phyloP scores from a whole-genome alignment of 2,113 vertebrate species.

The Empidonax alnorum region DNA sequence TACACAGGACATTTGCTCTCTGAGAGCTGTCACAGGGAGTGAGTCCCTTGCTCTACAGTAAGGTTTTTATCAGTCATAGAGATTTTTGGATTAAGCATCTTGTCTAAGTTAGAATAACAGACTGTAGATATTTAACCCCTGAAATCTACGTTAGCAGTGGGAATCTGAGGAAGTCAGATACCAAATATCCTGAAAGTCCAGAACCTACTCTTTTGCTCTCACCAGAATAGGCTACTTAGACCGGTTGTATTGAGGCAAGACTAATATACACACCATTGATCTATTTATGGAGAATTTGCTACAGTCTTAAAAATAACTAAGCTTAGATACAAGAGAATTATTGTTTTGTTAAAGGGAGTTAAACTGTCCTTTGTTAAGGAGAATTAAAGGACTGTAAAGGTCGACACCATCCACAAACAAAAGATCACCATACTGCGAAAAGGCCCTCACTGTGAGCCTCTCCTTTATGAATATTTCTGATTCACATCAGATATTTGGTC shows the following conservation, averaged over 20 bases:
- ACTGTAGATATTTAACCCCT: background rate
- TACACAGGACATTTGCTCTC: background rate
- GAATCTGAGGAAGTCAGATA: background rate
- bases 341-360: background rate
- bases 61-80: background rate
- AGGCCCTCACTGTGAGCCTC: background rate
- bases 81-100: background rate
- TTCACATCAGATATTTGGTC: background rate
- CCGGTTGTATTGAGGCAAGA: background rate
- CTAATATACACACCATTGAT: background rate
- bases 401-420: background rate
- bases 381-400: background rate
- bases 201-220: background rate
- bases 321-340: background rate
- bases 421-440: background rate
- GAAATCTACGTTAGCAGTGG: background rate
- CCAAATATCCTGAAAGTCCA: background rate
- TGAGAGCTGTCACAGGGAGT: background rate
- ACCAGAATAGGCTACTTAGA: background rate
- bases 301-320: background rate
- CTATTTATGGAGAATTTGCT: background rate
- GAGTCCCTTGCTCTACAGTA: background rate
- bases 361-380: background rate
- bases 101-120: background rate
- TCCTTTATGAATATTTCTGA: background rate